Conservation (phyloP, 2,888 invertebrate genomes). For the Hydriomena furcata region DNA sequence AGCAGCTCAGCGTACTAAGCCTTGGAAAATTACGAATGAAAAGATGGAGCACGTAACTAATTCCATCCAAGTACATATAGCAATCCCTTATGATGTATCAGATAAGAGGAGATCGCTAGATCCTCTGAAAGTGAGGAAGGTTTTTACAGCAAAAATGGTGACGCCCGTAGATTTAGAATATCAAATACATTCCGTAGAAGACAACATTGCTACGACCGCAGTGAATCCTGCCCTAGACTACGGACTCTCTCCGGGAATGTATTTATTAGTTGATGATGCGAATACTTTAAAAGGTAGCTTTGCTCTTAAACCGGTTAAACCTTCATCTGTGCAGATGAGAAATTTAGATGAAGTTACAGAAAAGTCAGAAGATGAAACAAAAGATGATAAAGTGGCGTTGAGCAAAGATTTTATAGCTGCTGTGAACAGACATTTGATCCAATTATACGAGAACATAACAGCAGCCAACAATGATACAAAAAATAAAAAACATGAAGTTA, state of each 20-base stretch:
- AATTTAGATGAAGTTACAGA: conserved; percentile 25
- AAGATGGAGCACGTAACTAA: conserved; percentile 38
- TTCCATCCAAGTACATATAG: conserved; percentile 64
- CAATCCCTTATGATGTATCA: conserved; percentile 48
- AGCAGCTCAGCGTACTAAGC: not conserved
- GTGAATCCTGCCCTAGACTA: conserved; percentile 17
- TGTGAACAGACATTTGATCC: conserved; percentile 52
- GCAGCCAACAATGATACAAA: conserved; percentile 1
- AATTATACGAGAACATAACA: conserved; percentile 39
- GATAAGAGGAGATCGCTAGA: conserved; percentile 52
- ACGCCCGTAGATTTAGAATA: conserved; percentile 68
- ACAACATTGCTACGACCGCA: conserved; percentile 19
- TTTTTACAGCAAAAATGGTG: conserved; percentile 63
- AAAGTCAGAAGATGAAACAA: not conserved
- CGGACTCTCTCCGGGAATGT: conserved; percentile 52
- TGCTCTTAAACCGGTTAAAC: conserved; percentile 49
- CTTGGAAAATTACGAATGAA: not conserved
- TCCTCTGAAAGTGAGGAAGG: conserved; percentile 49
- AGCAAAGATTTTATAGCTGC: conserved; percentile 57
- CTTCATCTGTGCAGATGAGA: not conserved
- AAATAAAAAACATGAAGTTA: not conserved
- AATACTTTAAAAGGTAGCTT: conserved; percentile 35
- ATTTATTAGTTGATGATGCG: conserved; percentile 53
- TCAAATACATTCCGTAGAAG: conserved; percentile 57
- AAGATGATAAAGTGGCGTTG: conserved; percentile 44